phyloP scores from a whole-genome alignment of 2,888 invertebrate species.

The Petrophora chlorosata region DNA sequence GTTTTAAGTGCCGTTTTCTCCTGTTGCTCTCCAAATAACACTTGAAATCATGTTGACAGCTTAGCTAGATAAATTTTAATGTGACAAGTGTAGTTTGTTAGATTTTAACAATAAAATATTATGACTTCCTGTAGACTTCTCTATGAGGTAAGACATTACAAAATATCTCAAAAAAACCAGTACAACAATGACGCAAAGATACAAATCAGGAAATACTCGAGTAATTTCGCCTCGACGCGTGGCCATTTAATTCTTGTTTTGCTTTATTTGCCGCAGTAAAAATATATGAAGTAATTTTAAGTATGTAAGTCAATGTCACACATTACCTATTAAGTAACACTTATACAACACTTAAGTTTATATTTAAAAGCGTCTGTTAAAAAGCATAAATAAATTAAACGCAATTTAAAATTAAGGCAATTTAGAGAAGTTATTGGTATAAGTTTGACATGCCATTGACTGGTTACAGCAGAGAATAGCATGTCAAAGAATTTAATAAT shows the following conservation, averaged over 20 bases:
- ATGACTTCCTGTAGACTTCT: constrained; percentile 41
- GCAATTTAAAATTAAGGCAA: constrained; percentile 32
- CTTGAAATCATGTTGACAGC: too few relatives aligned
- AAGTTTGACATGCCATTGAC: constrained; percentile 39
- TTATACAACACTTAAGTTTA: constrained; percentile 41
- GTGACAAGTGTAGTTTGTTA: not conserved
- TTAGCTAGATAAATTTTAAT: not conserved
- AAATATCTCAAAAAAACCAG: constrained; percentile 53
- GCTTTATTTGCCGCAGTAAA: constrained; percentile 44
- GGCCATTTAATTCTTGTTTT: constrained; percentile 56
- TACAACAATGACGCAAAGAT: constrained; percentile 63
- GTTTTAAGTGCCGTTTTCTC: too few relatives aligned
- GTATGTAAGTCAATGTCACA: constrained; percentile 42
- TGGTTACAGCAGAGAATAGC: constrained; percentile 34
- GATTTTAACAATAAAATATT: constrained; percentile 15
- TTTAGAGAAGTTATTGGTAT: constrained; percentile 12
- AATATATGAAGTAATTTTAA: constrained; percentile 23
- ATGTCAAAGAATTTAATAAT: constrained; percentile 36
- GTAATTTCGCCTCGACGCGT: constrained; percentile 56
- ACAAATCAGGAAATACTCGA: constrained; percentile 58
- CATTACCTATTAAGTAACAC: constrained; percentile 29
- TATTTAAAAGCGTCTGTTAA: constrained; percentile 50
- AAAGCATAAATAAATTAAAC: constrained; percentile 44
- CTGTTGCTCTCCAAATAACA: too few relatives aligned
- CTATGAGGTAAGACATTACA: constrained; percentile 31